A percentile compares a stretch with the other conserved stretches of the same genome.
phyloP scores from a whole-genome alignment of 2,797 vertebrate genomes.

The Artibeus jamaicensis region DNA sequence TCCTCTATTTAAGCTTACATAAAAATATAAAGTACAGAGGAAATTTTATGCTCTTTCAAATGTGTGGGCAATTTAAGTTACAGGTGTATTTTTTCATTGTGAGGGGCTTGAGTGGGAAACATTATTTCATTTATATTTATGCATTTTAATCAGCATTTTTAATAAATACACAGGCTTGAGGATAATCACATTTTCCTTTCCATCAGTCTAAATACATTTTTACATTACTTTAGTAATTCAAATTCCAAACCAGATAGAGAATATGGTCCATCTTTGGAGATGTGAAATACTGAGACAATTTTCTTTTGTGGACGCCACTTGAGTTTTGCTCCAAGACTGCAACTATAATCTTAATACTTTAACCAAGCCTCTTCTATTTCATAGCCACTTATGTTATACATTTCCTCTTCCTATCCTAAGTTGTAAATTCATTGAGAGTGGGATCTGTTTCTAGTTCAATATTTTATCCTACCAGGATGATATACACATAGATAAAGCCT shows the following conservation, averaged over 20 bases:
- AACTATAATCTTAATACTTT: background rate
- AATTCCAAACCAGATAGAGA: background rate
- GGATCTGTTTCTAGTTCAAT: background rate
- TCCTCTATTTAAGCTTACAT: constrained; percentile 13
- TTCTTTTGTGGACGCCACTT: background rate
- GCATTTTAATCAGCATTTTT: constrained; percentile 52
- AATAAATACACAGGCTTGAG: background rate
- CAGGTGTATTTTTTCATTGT: constrained; percentile 38
- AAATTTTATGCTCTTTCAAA: background rate
- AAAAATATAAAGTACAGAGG: constrained; percentile 10
- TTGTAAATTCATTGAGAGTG: background rate
- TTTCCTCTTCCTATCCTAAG: background rate
- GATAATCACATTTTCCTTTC: constrained; percentile 23
- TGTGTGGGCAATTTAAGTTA: constrained; percentile 15
- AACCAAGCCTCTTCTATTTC: background rate
- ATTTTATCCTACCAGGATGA: background rate
- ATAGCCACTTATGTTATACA: background rate
- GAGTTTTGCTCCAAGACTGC: background rate
- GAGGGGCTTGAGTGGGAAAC: background rate
- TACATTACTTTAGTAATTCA: background rate
- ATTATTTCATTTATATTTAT: constrained; percentile 26
- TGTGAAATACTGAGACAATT: background rate
- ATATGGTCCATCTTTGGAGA: background rate
- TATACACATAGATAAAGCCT: background rate
- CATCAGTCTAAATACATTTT: background rate